Evolutionary conservation across 1,140 invertebrate species (phyloP), one percentile per base, ranked within the genome.

Genomic region (Paramacrobiotus metropolitanus): DNA sequence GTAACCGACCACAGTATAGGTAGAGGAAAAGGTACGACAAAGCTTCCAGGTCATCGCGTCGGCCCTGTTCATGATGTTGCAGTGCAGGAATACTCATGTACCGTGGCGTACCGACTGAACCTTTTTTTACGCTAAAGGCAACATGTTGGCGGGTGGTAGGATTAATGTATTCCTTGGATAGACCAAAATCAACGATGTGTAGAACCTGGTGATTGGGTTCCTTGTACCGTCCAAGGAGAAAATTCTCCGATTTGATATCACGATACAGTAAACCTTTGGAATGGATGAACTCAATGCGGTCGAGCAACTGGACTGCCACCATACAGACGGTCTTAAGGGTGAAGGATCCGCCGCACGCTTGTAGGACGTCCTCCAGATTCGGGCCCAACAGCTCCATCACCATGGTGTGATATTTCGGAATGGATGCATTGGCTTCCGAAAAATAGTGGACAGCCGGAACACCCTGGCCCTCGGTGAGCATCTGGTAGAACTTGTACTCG

Each of bases 61-160:
- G 48, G 28, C 66, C 64, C 44, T 68, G 67, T 48, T 68, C 66
- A 21, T 59, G 61, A 29, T 68, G 67, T n/a, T 63, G 29, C 60
- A 68, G 66, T 28, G 68, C 64, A 60, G 66, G 66, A 34, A 69
- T 68, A 59, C 60, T 62, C 67, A 69, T 68, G 44, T 69, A 69
- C 2, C 68, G 63, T 15, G 48, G 48, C 9, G 48, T 55, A 9
- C 48, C 48, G 15, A 55, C 48, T 15, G 48, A 55, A 9, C 48
- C 48, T 24, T 55, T 55, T 24, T 55, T 55, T 15, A 24, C 24
- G 24, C 28, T 55, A 24, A 55, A 55, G 4, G 48, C 15, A 24
- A 55, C 24, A 55, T 55, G 48, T 28, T 55, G 48, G 15, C 24
- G 15, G 4, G 48, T 20, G 28, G 28, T 24, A 15, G 48, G 48